phyloP scores from a whole-genome alignment of 1,140 invertebrate species.

The Zaprionus nigranus region DNA sequence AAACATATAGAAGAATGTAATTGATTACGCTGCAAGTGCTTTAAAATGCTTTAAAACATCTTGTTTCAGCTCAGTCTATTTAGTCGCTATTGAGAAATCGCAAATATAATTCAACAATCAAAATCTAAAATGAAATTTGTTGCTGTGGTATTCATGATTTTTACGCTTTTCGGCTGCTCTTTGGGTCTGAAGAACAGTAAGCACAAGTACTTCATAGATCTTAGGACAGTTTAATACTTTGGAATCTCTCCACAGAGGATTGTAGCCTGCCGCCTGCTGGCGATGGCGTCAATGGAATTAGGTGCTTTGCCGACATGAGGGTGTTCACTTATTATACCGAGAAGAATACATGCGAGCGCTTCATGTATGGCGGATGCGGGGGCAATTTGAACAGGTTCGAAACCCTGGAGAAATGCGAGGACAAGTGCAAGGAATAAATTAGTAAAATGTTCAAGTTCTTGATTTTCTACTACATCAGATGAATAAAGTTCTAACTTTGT shows the following conservation, averaged over 20 bases:
- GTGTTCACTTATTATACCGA: conserved; percentile 92
- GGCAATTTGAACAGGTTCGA: conserved; percentile 94
- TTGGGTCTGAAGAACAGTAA: conserved; percentile 58
- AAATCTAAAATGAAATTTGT: conserved; percentile 56
- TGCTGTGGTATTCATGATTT: conserved; percentile 47
- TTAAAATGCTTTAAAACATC: too few species aligned
- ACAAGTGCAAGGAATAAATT: conserved; percentile 42
- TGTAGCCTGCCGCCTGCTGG: conserved; percentile 32
- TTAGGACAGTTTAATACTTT: background rate
- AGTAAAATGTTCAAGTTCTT: too few species aligned
- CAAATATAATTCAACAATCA: conserved; percentile 1
- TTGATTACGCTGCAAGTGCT: too few species aligned
- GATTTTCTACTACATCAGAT: too few species aligned
- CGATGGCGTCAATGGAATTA: conserved; percentile 62
- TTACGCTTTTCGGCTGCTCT: conserved; percentile 49
- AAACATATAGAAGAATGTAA: too few species aligned
- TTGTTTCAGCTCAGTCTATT: too few species aligned
- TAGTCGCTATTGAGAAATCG: conserved; percentile 42
- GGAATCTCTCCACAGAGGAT: conserved; percentile 19
- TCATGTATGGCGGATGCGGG: conserved; percentile 92
- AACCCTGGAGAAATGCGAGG: conserved; percentile 30
- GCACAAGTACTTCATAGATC: too few species aligned
- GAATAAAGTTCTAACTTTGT: conserved; percentile 20
- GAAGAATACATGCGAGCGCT: conserved; percentile 89
- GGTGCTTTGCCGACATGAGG: conserved; percentile 80